Evolutionary conservation across 2,113 vertebrate genomes (phyloP).

Genomic region (Nematolebias whitei): DNA sequence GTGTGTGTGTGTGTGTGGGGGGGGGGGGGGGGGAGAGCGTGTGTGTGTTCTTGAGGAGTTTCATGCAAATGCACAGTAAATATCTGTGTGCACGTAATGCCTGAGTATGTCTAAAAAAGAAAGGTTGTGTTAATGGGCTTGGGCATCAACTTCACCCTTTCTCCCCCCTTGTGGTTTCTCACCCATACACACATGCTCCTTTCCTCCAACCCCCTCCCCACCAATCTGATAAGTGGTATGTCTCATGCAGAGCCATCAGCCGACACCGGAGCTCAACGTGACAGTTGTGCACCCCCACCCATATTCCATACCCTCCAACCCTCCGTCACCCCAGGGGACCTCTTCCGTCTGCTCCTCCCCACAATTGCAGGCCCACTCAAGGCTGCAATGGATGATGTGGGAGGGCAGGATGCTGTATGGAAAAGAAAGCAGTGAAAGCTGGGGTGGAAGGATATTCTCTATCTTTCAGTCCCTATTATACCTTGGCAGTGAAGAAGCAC

Average conservation of each 20-base stretch:
- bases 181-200: conserved; percentile 3
- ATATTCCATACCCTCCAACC: not conserved
- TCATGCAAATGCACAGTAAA: conserved; percentile 22
- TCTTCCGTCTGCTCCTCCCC: conserved; percentile 44
- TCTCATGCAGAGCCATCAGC: conserved; percentile 60
- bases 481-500: conserved; percentile 16
- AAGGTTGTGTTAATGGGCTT: conserved; percentile 50
- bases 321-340: conserved; percentile 43
- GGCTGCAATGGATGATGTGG: conserved; percentile 28
- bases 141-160: conserved; percentile 38
- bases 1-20: no score
- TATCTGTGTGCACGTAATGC: not conserved
- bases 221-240: conserved; percentile 71
- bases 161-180: conserved; percentile 29
- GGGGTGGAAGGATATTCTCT: conserved; percentile 35
- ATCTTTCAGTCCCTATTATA: conserved; percentile 58
- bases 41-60: not conserved
- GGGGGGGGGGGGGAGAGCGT: no score
- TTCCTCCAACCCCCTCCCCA: conserved; percentile 22
- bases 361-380: conserved; percentile 50
- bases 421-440: conserved; percentile 19
- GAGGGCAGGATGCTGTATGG: conserved; percentile 19
- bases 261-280: conserved; percentile 48
- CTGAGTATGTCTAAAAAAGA: conserved; percentile 32
- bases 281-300: conserved; percentile 36